Evolutionary conservation across 2,797 vertebrate species (phyloP), one percentile per base, ranked within the genome.

Genomic region (Molothrus aeneus): DNA sequence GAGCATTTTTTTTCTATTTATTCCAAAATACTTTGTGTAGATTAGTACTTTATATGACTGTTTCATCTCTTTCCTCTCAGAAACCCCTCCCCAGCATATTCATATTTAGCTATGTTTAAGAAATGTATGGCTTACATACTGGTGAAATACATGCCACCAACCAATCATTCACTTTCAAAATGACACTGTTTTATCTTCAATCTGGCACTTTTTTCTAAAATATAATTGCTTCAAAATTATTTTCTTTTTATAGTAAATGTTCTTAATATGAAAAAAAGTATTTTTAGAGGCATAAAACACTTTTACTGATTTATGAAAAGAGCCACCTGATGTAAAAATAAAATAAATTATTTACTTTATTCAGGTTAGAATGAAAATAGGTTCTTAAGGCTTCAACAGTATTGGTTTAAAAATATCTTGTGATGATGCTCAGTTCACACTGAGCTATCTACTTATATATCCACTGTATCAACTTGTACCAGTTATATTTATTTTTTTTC

Each of bases 301-400:
- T 91, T 80, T 78, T 68, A 68, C 26, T 80, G 53, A 53, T 61
- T 87, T 85, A 89, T 36, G 25, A 95, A 88, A 66, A 78, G 7
- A 74, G 34, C 3, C 3, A 56, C 17, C 21, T 73, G 54, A 82
- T 53, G 51, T 25, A 74, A 86, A 64, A 74, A 43, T 22, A 26
- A 70, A 78, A 68, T 75, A 83, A 88, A 87, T 68, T 13, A 56
- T 78, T 92, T 83, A 80, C 28, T 24, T 42, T 75, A 83, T 94
- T 84, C 77, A 92, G 47, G 48, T 80, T 86, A 79, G 69, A 93
- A 73, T 5, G 13, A 93, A 93, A 94, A 81, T 45, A 90, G 29
- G 32, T 53, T 13, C 56, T 73, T 38, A 84, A 66, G 17, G 19
- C 21, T 89, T 65, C 61, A 93, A 2, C 3, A 8, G 22, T 50